Conservation (phyloP, 2,113 vertebrate genomes). For the Sturnus vulgaris region DNA sequence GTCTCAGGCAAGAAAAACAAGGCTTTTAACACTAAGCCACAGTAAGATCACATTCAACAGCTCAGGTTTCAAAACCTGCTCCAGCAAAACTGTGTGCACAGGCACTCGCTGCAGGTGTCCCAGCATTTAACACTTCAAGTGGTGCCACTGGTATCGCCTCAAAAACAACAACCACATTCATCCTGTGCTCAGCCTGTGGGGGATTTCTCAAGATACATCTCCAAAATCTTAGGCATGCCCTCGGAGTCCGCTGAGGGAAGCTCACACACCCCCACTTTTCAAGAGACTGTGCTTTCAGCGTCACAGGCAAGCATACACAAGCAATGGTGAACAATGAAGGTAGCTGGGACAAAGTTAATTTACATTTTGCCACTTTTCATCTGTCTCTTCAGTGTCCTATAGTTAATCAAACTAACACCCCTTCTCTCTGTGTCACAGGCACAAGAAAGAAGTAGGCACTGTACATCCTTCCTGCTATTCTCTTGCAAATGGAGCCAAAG, state of each 20-base stretch:
- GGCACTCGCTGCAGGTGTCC: slow-evolving; percentile 1
- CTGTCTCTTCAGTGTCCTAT: neutral
- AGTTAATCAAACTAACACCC: slow-evolving; percentile 51
- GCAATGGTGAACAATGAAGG: neutral
- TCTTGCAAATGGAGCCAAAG: slow-evolving; percentile 63
- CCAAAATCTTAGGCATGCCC: neutral
- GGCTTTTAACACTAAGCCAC: neutral
- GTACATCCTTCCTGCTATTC: slow-evolving; percentile 57
- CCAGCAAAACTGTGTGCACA: neutral
- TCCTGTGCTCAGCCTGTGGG: neutral
- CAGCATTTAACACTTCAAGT: neutral
- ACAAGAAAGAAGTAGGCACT: slow-evolving; percentile 28
- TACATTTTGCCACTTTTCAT: slow-evolving; percentile 48
- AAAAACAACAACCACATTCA: neutral
- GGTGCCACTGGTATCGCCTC: neutral
- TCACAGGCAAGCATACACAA: neutral
- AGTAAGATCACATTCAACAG: neutral
- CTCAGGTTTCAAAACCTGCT: slow-evolving; percentile 44
- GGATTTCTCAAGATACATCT: neutral
- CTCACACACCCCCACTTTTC: neutral
- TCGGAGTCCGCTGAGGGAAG: neutral
- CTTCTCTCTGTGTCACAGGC: slow-evolving; percentile 13
- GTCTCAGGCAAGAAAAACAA: slow-evolving; percentile 35
- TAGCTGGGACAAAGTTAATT: slow-evolving; percentile 19
- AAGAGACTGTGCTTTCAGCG: neutral